phyloP scores from a whole-genome alignment of 2,888 invertebrate species.

The Cerastoderma edule region DNA sequence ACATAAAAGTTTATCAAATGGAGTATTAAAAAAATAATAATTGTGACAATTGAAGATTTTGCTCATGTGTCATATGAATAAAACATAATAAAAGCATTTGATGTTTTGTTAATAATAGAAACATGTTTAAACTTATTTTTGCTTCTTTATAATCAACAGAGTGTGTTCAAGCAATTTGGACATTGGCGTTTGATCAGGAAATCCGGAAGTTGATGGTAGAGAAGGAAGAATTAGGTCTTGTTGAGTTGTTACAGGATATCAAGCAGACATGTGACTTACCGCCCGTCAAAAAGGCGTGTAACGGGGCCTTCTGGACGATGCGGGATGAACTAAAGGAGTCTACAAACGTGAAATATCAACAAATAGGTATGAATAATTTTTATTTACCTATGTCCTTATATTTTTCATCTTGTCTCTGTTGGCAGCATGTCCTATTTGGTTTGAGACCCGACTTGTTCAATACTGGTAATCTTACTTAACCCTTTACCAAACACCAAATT shows the following conservation, averaged over 20 bases:
- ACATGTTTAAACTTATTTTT: neutral
- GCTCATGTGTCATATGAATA: neutral
- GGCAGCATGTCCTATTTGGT: neutral
- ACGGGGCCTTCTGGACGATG: slow-evolving; percentile 69
- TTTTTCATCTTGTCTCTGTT: neutral
- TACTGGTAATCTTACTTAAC: too few species aligned
- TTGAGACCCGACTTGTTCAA: neutral
- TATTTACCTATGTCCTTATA: neutral
- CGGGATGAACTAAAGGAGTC: slow-evolving; percentile 52
- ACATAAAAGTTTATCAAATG: neutral
- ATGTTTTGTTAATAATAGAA: neutral
- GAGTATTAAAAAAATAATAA: neutral
- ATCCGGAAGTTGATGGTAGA: slow-evolving; percentile 60
- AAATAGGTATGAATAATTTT: slow-evolving; percentile 49
- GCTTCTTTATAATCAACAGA: slow-evolving; percentile 39
- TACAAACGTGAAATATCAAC: slow-evolving; percentile 38
- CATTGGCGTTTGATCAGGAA: slow-evolving; percentile 66
- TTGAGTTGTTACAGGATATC: slow-evolving; percentile 46
- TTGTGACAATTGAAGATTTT: neutral
- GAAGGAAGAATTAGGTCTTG: slow-evolving; percentile 45
- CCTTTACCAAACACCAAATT: too few species aligned
- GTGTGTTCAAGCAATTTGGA: slow-evolving; percentile 64
- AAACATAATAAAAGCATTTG: neutral
- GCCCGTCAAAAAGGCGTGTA: slow-evolving; percentile 49
- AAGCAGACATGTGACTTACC: slow-evolving; percentile 26